Evolutionary conservation across 2,888 invertebrate species (phyloP).

Genomic region (Archaeoteleia sp.): DNA sequence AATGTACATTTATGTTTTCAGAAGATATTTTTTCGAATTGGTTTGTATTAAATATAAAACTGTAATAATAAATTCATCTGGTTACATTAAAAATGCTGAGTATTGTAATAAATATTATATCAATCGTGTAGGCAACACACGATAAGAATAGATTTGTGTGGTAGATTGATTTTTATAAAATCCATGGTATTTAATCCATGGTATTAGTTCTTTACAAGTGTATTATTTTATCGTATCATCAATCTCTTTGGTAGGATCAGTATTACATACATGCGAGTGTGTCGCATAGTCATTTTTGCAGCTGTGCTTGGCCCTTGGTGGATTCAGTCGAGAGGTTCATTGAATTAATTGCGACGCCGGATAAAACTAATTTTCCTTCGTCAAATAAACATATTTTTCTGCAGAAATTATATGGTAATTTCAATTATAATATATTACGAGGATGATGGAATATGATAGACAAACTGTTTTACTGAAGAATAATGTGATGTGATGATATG

Average conservation of each 20-base stretch:
- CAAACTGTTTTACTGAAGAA: no score
- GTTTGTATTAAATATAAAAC: neutral
- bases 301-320: constrained; percentile 61
- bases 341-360: constrained; percentile 61
- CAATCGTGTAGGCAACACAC: no score
- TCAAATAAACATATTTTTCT: no score
- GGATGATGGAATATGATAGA: no score
- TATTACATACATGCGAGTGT: constrained; percentile 42
- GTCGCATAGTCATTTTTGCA: constrained; percentile 55
- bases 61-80: no score
- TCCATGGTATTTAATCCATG: neutral
- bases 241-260: constrained; percentile 59
- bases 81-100: no score
- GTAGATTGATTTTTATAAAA: neutral
- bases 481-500: no score
- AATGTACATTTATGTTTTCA: neutral
- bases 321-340: constrained; percentile 58
- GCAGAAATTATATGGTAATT: no score
- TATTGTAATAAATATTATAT: no score
- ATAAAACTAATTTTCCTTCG: constrained; percentile 7
- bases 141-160: no score
- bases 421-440: no score
- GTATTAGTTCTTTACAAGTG: constrained; percentile 63
- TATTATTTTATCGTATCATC: constrained; percentile 62
- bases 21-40: no score